phyloP scores from a whole-genome alignment of 2,113 vertebrate genomes.

The Brachionichthys hirsutus region DNA sequence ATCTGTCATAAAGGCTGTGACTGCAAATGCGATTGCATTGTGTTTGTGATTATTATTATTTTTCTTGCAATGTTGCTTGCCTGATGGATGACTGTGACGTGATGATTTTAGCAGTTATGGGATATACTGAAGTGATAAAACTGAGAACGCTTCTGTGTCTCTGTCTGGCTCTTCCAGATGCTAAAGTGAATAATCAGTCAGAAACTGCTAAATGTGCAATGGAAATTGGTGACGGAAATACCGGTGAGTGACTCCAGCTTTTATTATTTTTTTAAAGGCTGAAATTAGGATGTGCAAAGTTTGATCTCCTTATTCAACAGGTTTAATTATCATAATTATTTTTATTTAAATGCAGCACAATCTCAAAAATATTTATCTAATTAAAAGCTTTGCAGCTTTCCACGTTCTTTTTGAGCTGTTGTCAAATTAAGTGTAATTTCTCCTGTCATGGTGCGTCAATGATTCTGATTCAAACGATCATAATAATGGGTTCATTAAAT shows the following conservation, averaged over 20 bases:
- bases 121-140: neutral
- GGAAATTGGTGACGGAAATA: conserved; percentile 89
- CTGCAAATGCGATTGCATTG: neutral
- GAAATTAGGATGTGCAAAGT: conserved; percentile 6
- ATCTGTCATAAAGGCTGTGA: neutral
- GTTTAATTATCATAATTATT: conserved; percentile 30
- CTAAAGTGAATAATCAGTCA: conserved; percentile 98
- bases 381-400: conserved; percentile 15
- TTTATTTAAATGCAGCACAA: neutral
- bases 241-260: conserved; percentile 81
- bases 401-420: conserved; percentile 1
- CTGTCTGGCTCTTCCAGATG: conserved; percentile 85
- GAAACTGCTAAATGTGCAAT: conserved; percentile 94
- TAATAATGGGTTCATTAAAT: conserved; percentile 11
- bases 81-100: neutral
- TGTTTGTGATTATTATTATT: neutral
- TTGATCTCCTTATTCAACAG: conserved; percentile 36
- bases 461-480: neutral
- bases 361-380: conserved; percentile 6
- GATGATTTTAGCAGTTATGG: neutral
- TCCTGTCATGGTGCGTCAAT: neutral
- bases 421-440: conserved; percentile 25
- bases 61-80: neutral
- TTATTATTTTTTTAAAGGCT: neutral
- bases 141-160: conserved; percentile 40